phyloP scores from a whole-genome alignment of 2,797 vertebrate species.

The Hyperoplus immaculatus region DNA sequence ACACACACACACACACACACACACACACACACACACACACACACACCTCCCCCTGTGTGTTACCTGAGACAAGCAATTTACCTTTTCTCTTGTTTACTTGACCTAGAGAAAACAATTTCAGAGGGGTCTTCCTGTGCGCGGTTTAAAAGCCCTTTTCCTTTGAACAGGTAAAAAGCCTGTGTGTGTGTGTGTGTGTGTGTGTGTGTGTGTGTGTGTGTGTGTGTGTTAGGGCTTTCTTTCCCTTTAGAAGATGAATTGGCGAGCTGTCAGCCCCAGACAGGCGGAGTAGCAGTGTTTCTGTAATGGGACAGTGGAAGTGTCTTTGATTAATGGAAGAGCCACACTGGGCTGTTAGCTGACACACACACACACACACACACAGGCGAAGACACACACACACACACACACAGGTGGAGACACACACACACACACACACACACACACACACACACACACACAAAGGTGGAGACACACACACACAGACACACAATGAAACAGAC shows the following conservation, averaged over 20 bases:
- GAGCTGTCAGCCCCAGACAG: slow-evolving; percentile 93
- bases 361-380: slow-evolving; percentile 76
- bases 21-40: too few species aligned
- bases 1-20: slow-evolving; percentile 20
- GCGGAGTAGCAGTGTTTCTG: slow-evolving; percentile 92
- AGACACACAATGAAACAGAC: too few species aligned
- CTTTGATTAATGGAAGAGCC: slow-evolving; percentile 96
- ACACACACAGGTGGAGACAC: too few species aligned
- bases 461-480: too few species aligned
- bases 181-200: too few species aligned
- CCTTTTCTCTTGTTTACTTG: slow-evolving; percentile 88
- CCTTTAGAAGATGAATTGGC: slow-evolving; percentile 92
- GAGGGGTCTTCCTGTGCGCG: slow-evolving; percentile 85
- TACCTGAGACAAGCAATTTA: slow-evolving; percentile 90
- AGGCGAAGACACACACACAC: too few species aligned
- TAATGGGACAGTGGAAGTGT: slow-evolving; percentile 96
- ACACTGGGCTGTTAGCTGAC: slow-evolving; percentile 87
- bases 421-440: too few species aligned
- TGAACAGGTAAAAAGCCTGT: slow-evolving; percentile 81
- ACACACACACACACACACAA: too few species aligned
- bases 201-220: too few species aligned
- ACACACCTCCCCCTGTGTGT: slow-evolving; percentile 66
- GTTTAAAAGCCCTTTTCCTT: slow-evolving; percentile 81
- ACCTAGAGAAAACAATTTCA: slow-evolving; percentile 91
- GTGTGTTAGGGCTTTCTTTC: slow-evolving; percentile 41